phyloP scores from a whole-genome alignment of 2,113 vertebrate genomes.

The Podiceps cristatus region DNA sequence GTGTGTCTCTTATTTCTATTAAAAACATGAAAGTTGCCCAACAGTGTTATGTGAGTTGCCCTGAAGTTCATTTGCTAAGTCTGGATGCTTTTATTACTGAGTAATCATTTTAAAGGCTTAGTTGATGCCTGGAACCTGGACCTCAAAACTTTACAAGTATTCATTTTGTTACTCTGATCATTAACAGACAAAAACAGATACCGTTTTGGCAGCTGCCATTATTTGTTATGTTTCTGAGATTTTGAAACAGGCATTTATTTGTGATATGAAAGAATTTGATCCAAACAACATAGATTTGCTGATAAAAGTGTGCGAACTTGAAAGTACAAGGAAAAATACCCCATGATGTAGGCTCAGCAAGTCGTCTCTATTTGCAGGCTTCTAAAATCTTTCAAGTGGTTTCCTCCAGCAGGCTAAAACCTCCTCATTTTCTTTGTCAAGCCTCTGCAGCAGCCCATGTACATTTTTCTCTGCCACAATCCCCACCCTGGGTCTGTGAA shows the following conservation, averaged over 20 bases:
- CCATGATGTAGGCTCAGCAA: not conserved
- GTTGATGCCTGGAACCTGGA: not conserved
- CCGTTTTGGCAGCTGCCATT: not conserved
- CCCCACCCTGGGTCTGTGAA: not conserved
- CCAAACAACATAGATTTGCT: not conserved
- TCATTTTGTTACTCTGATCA: fast-evolving
- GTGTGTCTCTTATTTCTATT: not conserved
- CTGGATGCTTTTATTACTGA: not conserved
- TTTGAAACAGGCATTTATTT: not conserved
- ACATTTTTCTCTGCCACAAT: not conserved
- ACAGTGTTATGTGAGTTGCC: not conserved
- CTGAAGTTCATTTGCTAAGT: not conserved
- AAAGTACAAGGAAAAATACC: not conserved
- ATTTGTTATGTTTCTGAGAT: not conserved
- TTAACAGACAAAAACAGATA: not conserved
- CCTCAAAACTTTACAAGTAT: not conserved
- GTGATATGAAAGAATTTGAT: not conserved
- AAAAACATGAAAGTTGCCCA: not conserved
- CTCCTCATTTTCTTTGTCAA: not conserved
- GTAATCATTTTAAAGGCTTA: not conserved
- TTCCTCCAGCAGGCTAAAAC: not conserved
- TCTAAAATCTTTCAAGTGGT: not conserved
- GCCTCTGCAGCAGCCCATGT: not conserved
- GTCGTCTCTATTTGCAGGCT: not conserved
- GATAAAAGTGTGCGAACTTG: not conserved